Evolutionary conservation across 2,888 invertebrate species (phyloP).

Genomic region (Ganaspis brasiliensis): DNA sequence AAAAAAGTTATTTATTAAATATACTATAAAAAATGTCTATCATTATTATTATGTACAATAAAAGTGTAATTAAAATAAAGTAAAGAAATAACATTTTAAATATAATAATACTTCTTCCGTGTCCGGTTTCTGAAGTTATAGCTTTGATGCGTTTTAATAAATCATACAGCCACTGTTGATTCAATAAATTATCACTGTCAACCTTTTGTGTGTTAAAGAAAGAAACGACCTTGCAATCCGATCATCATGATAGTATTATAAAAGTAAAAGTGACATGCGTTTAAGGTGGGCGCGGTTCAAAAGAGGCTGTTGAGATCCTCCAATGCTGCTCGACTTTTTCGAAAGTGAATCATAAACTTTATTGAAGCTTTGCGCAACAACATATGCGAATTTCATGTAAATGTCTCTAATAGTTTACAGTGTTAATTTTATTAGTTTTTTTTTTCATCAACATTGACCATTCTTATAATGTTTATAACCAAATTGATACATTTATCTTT

Average conservation of each 20-base stretch:
- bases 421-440: no score
- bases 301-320: slow-evolving; percentile 15
- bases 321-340: neutral
- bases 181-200: neutral
- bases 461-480: no score
- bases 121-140: neutral
- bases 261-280: slow-evolving; percentile 25
- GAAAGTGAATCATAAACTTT: slow-evolving; percentile 10
- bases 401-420: neutral
- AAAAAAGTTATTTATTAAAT: no score
- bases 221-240: slow-evolving; percentile 6
- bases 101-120: no score
- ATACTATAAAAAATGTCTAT: no score
- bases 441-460: no score
- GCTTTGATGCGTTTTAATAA: neutral
- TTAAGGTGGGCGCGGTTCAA: neutral
- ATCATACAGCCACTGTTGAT: slow-evolving; percentile 1
- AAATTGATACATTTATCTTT: no score
- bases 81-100: neutral
- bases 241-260: slow-evolving; percentile 9
- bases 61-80: no score
- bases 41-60: no score
- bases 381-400: neutral
- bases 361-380: neutral
- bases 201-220: neutral